Evolutionary conservation across 2,888 invertebrate genomes (phyloP).

Genomic region (Zygothrica quintamaculata): DNA sequence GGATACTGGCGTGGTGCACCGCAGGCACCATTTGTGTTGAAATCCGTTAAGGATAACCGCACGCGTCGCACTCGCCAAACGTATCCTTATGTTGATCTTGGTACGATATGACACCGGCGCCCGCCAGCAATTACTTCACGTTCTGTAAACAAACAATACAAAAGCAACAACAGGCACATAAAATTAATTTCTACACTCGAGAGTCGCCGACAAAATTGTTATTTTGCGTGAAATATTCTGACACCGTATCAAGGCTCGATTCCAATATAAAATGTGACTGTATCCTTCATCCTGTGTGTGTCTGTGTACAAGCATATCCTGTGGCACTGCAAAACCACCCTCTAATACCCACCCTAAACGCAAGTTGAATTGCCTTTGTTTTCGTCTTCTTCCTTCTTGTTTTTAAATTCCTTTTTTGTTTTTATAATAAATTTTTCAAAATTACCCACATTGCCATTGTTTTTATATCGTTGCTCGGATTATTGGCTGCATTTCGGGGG

Average conservation of each 20-base stretch:
- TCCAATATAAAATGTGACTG: slow-evolving; percentile 37
- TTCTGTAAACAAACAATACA: slow-evolving; percentile 74
- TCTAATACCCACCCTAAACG: slow-evolving; percentile 18
- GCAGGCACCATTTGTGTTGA: slow-evolving; percentile 55
- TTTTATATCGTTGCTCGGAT: slow-evolving; percentile 43
- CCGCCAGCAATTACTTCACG: slow-evolving; percentile 72
- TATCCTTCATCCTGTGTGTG: too few species aligned
- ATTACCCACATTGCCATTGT: slow-evolving; percentile 63
- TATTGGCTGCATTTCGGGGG: slow-evolving; percentile 68
- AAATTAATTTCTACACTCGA: slow-evolving; percentile 75
- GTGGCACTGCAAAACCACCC: slow-evolving; percentile 62
- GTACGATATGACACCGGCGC: slow-evolving; percentile 50
- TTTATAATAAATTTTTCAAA: slow-evolving; percentile 59
- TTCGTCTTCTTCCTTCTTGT: slow-evolving; percentile 9
- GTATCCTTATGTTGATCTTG: slow-evolving; percentile 39
- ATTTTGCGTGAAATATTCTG: slow-evolving; percentile 71
- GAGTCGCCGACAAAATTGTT: slow-evolving; percentile 66
- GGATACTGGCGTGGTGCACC: slow-evolving; percentile 33
- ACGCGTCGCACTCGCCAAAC: slow-evolving; percentile 48
- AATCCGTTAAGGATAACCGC: slow-evolving; percentile 52
- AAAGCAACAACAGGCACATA: slow-evolving; percentile 58
- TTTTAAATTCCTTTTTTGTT: too few species aligned
- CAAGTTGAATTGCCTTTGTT: slow-evolving; percentile 24
- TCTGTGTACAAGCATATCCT: slow-evolving; percentile 25
- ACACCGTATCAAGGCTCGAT: slow-evolving; percentile 41